Base-by-base conservation (phyloP, 2,888 invertebrate species). In the Belgica antarctica region DNA sequence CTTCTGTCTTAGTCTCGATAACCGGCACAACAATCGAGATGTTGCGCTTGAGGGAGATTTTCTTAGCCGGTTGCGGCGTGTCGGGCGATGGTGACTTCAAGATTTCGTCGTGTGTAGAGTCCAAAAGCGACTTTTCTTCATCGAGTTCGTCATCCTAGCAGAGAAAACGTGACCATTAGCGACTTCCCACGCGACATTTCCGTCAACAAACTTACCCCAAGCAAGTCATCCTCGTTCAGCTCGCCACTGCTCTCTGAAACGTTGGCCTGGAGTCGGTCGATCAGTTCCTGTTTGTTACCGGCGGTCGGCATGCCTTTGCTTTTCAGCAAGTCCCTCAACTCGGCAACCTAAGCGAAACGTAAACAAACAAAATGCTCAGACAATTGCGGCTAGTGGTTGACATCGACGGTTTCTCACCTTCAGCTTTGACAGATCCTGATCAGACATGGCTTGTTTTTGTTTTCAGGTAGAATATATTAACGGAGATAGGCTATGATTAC, bases 241-340 rank as follows among this genome's bases (percentile, higher is more conserved):
- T 81, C 82, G 3, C 59, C 22, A 25, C 25, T 59, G n/a, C 27
- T 59, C n/a, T 27, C 59, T 4, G 59, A 59, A 3, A 59, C n/a
- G 27, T 84, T 83, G 7, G 85, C 83, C 76, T 89, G 89, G 62
- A 94, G 83, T 74, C 94, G 84, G 73, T 90, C 87, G 47, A 89
- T 82, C 68, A 94, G 82, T 76, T 94, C 93, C 52, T 83, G 87
- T 83, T 94, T 94, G 77, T 92, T 92, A 3, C 94, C 94, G 62
- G 85, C 81, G 7, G 86, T 83, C 12, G 87, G 81, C 24, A 94
- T 81, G 22, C 90, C 91, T 76, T 92, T 86, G 72, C 86, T 81
- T 79, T 93, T 94, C 70, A 94, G 79, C 78, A 92, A 92, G 75
- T 87, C 87, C 75, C 89, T 90, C 74, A 94, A 81, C 78, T 94